phyloP scores from a whole-genome alignment of 2,797 vertebrate species.

The Myiothlypis coronata region DNA sequence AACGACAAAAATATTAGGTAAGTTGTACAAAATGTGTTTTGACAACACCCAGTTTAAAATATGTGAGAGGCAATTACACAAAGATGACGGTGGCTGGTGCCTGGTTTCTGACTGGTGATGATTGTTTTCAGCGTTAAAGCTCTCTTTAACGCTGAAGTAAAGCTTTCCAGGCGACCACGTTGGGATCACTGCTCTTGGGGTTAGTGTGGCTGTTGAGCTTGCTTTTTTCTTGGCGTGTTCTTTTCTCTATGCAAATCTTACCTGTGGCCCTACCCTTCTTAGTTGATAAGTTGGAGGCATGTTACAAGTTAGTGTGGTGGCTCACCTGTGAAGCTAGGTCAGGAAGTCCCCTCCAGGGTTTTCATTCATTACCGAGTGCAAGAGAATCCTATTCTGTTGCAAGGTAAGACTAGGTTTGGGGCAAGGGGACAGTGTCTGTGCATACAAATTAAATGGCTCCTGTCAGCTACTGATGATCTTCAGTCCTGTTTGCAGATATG shows the following conservation, averaged over 20 bases:
- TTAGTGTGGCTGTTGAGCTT: neutral
- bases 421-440: neutral
- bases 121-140: too few species aligned
- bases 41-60: neutral
- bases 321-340: neutral
- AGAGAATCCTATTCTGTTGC: neutral
- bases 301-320: neutral
- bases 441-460: neutral
- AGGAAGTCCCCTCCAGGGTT: neutral
- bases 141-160: neutral
- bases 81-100: neutral
- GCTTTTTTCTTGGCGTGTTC: neutral
- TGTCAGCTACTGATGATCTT: neutral
- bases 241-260: neutral
- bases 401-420: neutral
- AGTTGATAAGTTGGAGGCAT: neutral
- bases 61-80: neutral
- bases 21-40: constrained; percentile 24
- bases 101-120: too few species aligned
- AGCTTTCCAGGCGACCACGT: neutral
- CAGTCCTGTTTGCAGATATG: constrained; percentile 80
- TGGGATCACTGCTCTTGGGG: neutral
- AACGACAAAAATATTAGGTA: constrained; percentile 98
- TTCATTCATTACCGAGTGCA: neutral
- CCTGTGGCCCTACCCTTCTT: neutral